A percentile compares a stretch with the other conserved stretches of the same genome.
phyloP scores from a whole-genome alignment of 1,140 invertebrate species.

The Teleogryllus occipitalis region DNA sequence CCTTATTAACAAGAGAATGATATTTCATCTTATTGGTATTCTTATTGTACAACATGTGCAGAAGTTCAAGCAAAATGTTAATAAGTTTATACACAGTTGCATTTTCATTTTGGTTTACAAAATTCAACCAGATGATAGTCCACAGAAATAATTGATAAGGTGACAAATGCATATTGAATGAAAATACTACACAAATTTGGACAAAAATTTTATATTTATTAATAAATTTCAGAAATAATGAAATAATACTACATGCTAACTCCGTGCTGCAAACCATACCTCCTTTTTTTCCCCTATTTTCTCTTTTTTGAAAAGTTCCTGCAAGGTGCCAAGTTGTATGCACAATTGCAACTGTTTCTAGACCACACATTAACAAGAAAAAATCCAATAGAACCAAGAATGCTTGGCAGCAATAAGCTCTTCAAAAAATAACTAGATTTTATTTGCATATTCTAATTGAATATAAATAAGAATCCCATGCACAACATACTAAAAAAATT shows the following conservation, averaged over 20 bases:
- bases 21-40: too few relatives aligned
- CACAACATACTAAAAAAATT: background rate
- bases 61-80: too few relatives aligned
- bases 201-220: conserved; percentile 3
- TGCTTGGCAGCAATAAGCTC: background rate
- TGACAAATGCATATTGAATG: background rate
- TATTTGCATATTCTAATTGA: conserved; percentile 1
- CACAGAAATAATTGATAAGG: too few relatives aligned
- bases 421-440: background rate
- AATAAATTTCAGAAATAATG: conserved; percentile 6
- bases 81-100: too few relatives aligned
- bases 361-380: background rate
- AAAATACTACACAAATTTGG: background rate
- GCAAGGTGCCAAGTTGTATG: background rate
- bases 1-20: too few relatives aligned
- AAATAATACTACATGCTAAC: conserved; percentile 1
- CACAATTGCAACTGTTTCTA: background rate
- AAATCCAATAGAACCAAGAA: background rate
- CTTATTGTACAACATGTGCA: too few relatives aligned
- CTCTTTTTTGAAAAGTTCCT: background rate
- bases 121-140: too few relatives aligned
- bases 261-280: background rate
- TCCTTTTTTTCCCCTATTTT: background rate
- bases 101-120: too few relatives aligned
- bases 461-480: background rate